Evolutionary conservation across 2,888 invertebrate genomes (phyloP).

Genomic region (Pyrrhosoma nymphula): DNA sequence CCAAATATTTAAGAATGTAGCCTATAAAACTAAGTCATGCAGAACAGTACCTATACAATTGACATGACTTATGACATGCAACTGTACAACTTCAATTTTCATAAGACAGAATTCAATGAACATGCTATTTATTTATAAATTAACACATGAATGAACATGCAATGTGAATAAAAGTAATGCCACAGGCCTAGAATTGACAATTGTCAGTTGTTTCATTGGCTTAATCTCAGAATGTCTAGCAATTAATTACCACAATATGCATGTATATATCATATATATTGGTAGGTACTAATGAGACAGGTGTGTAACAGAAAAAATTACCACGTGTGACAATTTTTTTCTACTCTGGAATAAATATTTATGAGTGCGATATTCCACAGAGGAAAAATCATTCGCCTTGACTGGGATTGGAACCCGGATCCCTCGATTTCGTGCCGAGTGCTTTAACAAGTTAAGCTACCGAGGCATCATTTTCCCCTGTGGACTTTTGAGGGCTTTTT

Average conservation of each 20-base stretch:
- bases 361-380: background rate
- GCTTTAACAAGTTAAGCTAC: no score
- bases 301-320: background rate
- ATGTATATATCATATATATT: background rate
- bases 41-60: conserved; percentile 1
- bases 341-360: background rate
- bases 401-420: no score
- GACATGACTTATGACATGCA: conserved; percentile 39
- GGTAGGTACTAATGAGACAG: background rate
- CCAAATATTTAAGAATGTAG: background rate
- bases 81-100: conserved; percentile 21
- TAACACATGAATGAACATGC: conserved; percentile 42
- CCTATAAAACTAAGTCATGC: conserved; percentile 40
- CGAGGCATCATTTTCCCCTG: no score
- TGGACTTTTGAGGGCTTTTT: no score
- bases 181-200: conserved; percentile 23
- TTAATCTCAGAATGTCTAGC: background rate
- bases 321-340: background rate
- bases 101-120: conserved; percentile 22
- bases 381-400: no score
- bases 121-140: conserved; percentile 38
- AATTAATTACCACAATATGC: background rate
- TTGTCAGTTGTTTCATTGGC: background rate
- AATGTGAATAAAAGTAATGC: conserved; percentile 30
- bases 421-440: no score